phyloP scores from a whole-genome alignment of 2,888 invertebrate species.

The Ochropleura plecta region DNA sequence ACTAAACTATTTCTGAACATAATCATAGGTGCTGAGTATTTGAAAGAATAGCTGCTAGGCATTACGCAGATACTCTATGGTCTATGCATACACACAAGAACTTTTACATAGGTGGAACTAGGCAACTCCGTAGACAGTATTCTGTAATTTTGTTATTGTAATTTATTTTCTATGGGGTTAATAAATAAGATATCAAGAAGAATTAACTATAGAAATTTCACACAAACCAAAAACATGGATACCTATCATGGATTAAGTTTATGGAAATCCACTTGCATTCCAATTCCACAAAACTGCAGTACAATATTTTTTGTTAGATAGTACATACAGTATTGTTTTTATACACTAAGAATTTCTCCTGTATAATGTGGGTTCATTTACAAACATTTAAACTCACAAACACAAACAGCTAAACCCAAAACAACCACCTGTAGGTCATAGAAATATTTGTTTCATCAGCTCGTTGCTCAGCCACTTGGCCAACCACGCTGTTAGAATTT shows the following conservation, averaged over 20 bases:
- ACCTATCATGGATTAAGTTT: no score
- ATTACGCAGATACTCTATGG: background rate
- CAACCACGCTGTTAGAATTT: no score
- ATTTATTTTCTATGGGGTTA: background rate
- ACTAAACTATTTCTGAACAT: background rate
- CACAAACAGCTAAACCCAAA: no score
- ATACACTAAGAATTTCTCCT: no score
- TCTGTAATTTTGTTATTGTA: background rate
- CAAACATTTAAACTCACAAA: no score
- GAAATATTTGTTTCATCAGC: no score
- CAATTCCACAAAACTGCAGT: background rate
- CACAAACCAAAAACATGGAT: background rate
- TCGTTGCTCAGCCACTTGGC: no score
- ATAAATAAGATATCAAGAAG: background rate
- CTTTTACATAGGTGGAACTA: background rate
- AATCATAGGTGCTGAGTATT: background rate
- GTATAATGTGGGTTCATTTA: no score
- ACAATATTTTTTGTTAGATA: background rate
- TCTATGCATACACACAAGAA: background rate
- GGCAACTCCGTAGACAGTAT: background rate
- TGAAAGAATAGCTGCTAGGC: background rate
- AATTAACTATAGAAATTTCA: background rate
- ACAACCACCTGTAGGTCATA: no score
- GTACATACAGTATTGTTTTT: no score
- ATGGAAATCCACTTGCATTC: background rate